These are phyloP conservation scores for Drosophila hamatofila DNA, from an alignment of 2,888 invertebrate genomes.

Conservation along the genomic window DNA sequence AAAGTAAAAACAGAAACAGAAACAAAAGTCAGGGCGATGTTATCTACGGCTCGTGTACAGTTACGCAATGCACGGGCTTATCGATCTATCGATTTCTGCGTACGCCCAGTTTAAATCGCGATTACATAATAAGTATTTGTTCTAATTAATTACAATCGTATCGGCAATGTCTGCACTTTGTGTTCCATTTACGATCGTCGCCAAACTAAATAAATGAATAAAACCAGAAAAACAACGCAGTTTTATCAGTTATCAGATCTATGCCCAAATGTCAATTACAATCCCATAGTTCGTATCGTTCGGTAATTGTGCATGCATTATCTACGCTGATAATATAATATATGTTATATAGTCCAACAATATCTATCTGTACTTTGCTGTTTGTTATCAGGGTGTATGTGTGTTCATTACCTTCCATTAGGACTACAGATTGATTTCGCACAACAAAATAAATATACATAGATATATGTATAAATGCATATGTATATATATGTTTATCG, in stretches of 20 bases:
- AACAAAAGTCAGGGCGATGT: constrained; percentile 25
- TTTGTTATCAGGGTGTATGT: constrained; percentile 37
- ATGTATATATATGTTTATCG: constrained; percentile 25
- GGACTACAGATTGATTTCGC: constrained; percentile 65
- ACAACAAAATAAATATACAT: constrained; percentile 33
- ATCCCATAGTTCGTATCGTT: constrained; percentile 24
- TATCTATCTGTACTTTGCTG: constrained; percentile 25
- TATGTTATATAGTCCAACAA: constrained; percentile 6
- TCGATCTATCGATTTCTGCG: constrained; percentile 11
- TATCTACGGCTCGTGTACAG: constrained; percentile 39
- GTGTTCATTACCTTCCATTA: constrained; percentile 62
- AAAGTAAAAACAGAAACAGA: constrained; percentile 32
- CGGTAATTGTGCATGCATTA: constrained; percentile 71
- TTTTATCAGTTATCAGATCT: constrained; percentile 38
- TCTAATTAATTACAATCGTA: constrained; percentile 35
- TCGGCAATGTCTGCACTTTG: constrained; percentile 2
- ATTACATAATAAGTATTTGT: constrained; percentile 20
- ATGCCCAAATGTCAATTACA: constrained; percentile 54
- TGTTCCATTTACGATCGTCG: constrained; percentile 27
- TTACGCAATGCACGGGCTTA: constrained; percentile 16
- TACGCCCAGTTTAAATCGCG: constrained; percentile 23
- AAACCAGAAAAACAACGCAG: constrained; percentile 19
- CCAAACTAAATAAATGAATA: constrained; percentile 27
- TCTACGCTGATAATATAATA: constrained; percentile 57
- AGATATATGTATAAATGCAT: constrained; percentile 1